These are phyloP conservation scores for Spheniscus humboldti DNA, from an alignment of 2,797 vertebrate genomes.

Conservation along the genomic window DNA sequence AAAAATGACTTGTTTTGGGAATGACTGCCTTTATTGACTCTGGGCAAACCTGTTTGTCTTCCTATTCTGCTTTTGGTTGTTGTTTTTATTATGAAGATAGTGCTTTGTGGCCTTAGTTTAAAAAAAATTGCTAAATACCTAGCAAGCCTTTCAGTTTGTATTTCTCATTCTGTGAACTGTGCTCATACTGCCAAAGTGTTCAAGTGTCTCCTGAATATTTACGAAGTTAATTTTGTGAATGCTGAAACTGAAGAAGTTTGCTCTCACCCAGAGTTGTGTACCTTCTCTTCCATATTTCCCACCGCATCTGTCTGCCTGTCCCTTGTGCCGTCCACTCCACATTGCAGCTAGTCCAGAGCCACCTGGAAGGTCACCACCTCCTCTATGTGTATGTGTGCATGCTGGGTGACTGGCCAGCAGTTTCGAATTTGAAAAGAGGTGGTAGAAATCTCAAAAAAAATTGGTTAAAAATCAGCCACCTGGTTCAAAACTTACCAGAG, in stretches of 20 bases:
- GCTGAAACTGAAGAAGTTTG: background rate
- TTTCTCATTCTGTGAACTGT: background rate
- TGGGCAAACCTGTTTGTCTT: background rate
- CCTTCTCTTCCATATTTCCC: background rate
- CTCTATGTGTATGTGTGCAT: background rate
- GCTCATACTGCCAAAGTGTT: background rate
- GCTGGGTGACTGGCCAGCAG: background rate
- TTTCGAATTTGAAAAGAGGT: background rate
- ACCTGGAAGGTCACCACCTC: background rate
- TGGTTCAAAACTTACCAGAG: background rate
- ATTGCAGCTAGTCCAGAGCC: background rate
- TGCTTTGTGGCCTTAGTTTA: background rate
- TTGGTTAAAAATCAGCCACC: background rate
- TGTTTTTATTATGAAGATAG: background rate
- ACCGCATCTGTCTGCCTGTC: fast-evolving
- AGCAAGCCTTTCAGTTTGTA: background rate
- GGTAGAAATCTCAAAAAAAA: background rate
- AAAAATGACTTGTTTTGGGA: background rate
- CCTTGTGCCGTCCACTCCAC: background rate
- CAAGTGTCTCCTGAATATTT: background rate
- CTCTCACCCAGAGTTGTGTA: background rate
- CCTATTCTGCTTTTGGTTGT: background rate
- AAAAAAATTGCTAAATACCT: background rate
- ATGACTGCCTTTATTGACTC: background rate
- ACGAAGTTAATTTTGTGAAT: background rate